Evolutionary conservation across 2,113 vertebrate genomes (phyloP).

Genomic region (Antechinus flavipes): DNA sequence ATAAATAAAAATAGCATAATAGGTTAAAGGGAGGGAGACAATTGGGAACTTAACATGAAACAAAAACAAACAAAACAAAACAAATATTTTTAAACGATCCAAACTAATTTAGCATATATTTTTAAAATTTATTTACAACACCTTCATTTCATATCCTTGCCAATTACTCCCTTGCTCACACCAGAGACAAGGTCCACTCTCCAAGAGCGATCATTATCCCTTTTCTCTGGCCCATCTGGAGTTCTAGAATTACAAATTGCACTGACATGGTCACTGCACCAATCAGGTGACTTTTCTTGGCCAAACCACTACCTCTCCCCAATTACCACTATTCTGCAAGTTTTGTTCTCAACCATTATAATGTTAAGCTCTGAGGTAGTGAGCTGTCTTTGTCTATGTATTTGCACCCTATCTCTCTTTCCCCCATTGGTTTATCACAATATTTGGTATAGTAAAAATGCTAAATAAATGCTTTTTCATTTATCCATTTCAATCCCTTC

Average conservation of each 20-base stretch:
- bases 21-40: too few species aligned
- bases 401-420: not conserved
- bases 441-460: not conserved
- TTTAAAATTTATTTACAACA: not conserved
- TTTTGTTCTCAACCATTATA: not conserved
- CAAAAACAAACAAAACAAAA: too few species aligned
- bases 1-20: too few species aligned
- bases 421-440: not conserved
- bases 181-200: not conserved
- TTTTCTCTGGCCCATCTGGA: not conserved
- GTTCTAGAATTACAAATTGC: too few species aligned
- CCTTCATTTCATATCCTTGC: not conserved
- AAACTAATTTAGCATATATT: too few species aligned
- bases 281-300: not conserved
- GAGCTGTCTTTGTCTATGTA: not conserved
- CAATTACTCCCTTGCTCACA: not conserved
- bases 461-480: not conserved
- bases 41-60: too few species aligned
- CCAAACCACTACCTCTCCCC: not conserved
- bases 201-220: not conserved
- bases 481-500: not conserved
- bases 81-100: too few species aligned
- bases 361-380: not conserved
- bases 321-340: not conserved
- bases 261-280: not conserved